phyloP scores from a whole-genome alignment of 1,140 invertebrate species.

The Branchinecta lynchi region DNA sequence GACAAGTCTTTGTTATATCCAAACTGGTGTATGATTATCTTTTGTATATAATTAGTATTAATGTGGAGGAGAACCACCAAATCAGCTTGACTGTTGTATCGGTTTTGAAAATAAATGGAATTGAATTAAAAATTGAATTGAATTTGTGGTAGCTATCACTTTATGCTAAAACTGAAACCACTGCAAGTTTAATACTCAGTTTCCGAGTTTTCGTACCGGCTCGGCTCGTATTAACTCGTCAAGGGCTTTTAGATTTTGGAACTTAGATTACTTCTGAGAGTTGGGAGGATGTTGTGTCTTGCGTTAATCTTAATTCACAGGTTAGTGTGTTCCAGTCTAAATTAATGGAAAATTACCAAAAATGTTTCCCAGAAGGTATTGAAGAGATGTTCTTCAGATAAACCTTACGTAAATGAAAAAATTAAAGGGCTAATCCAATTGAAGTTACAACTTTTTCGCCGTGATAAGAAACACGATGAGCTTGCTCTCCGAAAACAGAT shows the following conservation, averaged over 20 bases:
- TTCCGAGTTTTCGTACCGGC: slow-evolving; percentile 8
- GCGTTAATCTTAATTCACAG: slow-evolving; percentile 2
- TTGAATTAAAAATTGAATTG: too few species aligned
- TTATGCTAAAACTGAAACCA: slow-evolving; percentile 6
- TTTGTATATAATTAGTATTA: too few species aligned
- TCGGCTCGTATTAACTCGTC: not conserved
- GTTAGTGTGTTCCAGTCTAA: not conserved
- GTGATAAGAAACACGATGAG: not conserved
- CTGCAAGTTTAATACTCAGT: slow-evolving; percentile 2
- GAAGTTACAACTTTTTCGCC: slow-evolving; percentile 1
- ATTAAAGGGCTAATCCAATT: too few species aligned
- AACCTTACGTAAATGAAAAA: too few species aligned
- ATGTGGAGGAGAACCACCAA: too few species aligned
- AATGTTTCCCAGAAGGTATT: slow-evolving; percentile 1
- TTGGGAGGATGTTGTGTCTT: slow-evolving; percentile 4
- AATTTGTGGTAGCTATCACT: not conserved
- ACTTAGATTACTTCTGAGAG: not conserved
- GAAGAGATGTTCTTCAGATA: slow-evolving; percentile 5
- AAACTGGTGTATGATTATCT: too few species aligned
- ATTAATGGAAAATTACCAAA: slow-evolving; percentile 7
- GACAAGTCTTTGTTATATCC: too few species aligned
- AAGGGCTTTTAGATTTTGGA: not conserved
- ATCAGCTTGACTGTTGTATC: too few species aligned
- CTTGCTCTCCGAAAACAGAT: not conserved
- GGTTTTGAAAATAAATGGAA: too few species aligned